Evolutionary conservation across 2,888 invertebrate species (phyloP), one percentile per base, ranked within the genome.

Genomic region (Charanyca ferruginea): DNA sequence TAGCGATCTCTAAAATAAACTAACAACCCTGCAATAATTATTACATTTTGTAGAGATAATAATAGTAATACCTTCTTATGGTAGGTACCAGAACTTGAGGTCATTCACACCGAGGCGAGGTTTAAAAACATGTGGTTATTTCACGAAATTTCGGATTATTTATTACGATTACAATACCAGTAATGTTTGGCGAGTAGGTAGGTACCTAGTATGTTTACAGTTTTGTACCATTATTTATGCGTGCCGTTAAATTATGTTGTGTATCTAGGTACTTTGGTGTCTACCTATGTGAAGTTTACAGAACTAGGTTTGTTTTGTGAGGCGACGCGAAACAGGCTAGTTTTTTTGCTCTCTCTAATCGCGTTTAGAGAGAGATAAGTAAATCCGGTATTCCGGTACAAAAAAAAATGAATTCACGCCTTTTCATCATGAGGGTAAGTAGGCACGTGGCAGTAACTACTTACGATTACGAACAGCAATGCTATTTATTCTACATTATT

Each of bases 61-160:
- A 54, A 54, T 75, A 51, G 53, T 45, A 49, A 54, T 66, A 20
- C 54, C 41, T 32, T 51, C 47, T 28, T 62, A 54, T 45, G 22
- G 25, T 51, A 64, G 25, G 66, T 65, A 48, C 59, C 48, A 72
- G 65, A 66, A 66, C 61, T 55, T n/a, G 47, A 51, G 66, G n/a
- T n/a, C n/a, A n/a, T n/a, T n/a, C n/a, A n/a, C n/a, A n/a, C n/a
- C n/a, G n/a, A n/a, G n/a, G n/a, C n/a, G n/a, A n/a, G n/a, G 41
- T 53, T 28, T 35, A 48, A 9, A 53, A 42, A 61, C 20, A 64
- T 22, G 20, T 58, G 48, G 13, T 20, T n/a, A 49, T 47, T 59
- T 51, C 20, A 41, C 45, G 13, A 51, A 32, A 32, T 9, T 32
- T 8, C 16, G 11, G 2, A 0, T 23, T 25, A 44, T 18, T 45